A percentile compares a stretch with the other conserved stretches of the same genome.
phyloP scores from a whole-genome alignment of 2,888 invertebrate genomes.

The Notodonta dromedarius region DNA sequence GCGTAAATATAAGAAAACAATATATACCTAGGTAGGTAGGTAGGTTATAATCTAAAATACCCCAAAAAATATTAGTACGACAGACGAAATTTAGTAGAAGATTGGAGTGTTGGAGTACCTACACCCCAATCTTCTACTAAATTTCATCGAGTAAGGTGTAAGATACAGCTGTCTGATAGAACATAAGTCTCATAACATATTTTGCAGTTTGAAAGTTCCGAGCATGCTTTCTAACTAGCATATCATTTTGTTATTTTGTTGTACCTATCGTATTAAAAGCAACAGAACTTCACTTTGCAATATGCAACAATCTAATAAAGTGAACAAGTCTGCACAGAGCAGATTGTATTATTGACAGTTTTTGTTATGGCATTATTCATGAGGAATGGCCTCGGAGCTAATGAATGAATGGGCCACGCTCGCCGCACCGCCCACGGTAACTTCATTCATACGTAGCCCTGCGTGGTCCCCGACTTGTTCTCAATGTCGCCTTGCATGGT shows the following conservation, averaged over 20 bases:
- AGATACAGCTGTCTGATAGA: too few species aligned
- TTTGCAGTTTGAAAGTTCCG: background rate
- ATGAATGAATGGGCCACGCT: slow-evolving; percentile 77
- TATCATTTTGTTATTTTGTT: too few species aligned
- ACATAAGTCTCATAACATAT: too few species aligned
- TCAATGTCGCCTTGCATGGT: slow-evolving; percentile 61
- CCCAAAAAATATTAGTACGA: too few species aligned
- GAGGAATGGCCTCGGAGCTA: slow-evolving; percentile 77
- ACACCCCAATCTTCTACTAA: too few species aligned
- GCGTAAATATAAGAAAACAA: too few species aligned
- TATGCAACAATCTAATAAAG: slow-evolving; percentile 22
- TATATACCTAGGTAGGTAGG: too few species aligned
- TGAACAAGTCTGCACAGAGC: slow-evolving; percentile 40
- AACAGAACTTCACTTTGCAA: background rate
- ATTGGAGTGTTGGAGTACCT: too few species aligned
- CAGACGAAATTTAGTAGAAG: too few species aligned
- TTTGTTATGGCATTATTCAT: slow-evolving; percentile 80
- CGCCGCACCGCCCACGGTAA: slow-evolving; percentile 68
- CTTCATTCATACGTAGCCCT: slow-evolving; percentile 79
- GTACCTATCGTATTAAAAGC: background rate
- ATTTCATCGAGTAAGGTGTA: too few species aligned
- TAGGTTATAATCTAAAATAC: too few species aligned
- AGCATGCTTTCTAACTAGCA: background rate
- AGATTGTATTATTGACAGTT: slow-evolving; percentile 67
- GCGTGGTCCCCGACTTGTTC: slow-evolving; percentile 66